These are phyloP conservation scores for Gymnodraco acuticeps DNA, from an alignment of 2,797 vertebrate genomes.

Conservation along the genomic window DNA sequence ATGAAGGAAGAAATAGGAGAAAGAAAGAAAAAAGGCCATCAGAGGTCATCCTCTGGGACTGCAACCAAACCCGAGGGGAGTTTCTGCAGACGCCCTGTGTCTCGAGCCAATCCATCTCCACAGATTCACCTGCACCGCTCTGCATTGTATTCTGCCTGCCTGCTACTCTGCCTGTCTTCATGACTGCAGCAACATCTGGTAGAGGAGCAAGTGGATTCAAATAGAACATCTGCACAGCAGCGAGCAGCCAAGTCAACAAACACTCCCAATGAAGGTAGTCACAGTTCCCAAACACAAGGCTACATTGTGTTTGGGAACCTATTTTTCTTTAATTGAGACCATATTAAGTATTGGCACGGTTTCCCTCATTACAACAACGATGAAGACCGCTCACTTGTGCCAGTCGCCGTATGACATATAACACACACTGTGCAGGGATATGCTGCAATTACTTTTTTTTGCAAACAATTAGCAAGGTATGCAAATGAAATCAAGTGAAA, in stretches of 20 bases:
- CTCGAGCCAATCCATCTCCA: slow-evolving; percentile 54
- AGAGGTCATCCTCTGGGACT: slow-evolving; percentile 56
- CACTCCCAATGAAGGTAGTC: slow-evolving; percentile 58
- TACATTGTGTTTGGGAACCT: slow-evolving; percentile 42
- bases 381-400: slow-evolving; percentile 20
- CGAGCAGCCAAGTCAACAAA: slow-evolving; percentile 69
- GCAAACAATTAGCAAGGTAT: not conserved
- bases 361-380: slow-evolving; percentile 31
- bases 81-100: slow-evolving; percentile 48
- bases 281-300: slow-evolving; percentile 58
- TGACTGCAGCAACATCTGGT: slow-evolving; percentile 75
- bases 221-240: slow-evolving; percentile 74
- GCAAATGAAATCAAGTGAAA: slow-evolving; percentile 6
- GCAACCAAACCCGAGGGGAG: slow-evolving; percentile 39
- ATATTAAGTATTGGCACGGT: slow-evolving; percentile 42
- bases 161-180: slow-evolving; percentile 43
- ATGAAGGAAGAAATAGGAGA: not conserved
- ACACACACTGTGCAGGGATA: slow-evolving; percentile 2
- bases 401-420: slow-evolving; percentile 1
- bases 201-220: slow-evolving; percentile 62
- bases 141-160: slow-evolving; percentile 39
- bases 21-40: slow-evolving; percentile 33
- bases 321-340: slow-evolving; percentile 56
- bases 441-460: slow-evolving; percentile 13
- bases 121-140: slow-evolving; percentile 65